Base-by-base conservation (phyloP, 2,113 vertebrate species). In the Misgurnus mizolepis region DNA sequence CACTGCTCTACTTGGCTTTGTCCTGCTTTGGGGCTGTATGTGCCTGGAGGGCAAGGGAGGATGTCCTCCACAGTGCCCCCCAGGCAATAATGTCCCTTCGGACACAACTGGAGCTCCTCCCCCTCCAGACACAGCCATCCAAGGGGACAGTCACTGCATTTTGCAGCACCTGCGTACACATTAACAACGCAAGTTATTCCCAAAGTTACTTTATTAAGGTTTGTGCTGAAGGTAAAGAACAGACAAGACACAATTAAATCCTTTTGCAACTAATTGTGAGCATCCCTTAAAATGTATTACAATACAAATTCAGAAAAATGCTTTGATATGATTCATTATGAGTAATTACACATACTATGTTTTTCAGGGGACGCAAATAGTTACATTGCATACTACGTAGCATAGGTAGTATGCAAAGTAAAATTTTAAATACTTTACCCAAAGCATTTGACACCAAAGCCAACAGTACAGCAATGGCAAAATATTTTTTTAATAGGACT, bases 11-110 rank as follows among this genome's bases (percentile, higher is more conserved):
- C 89, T 43, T 82, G 90, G 84, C 91, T 94, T 76, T 91, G 88
- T 22, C 93, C 93, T 0, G 90, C 81, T 9, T 88, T 86, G 60
- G 93, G 88, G 87, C 87, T 94, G 91, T 92, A 95, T 9, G 89
- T 95, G 12, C 94, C 93, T 47, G 93, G 94, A 11, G 93, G 92
- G 83, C 95, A 95, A 1, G 95, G 94, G 76, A 93, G 72, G 53
- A 92, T 87, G 11, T 80, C 72, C 22, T 80, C 84, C 15, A 93
- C 89, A 0, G 91, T 91, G 11, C 89, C 91, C 78, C 88, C 87
- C 7, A 92, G 90, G 84, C 94, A 96, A 71, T 93, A 95, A 85
- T 93, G 94, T 15, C 94, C 94, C 18, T 88, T 85, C 17, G 92
- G 93, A 73, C 93, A 96, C 67, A 5, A 87, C 80, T 41, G 91